Base-by-base conservation (phyloP, 92 coral and sea anemone species). In the Paramuricea clavata region DNA sequence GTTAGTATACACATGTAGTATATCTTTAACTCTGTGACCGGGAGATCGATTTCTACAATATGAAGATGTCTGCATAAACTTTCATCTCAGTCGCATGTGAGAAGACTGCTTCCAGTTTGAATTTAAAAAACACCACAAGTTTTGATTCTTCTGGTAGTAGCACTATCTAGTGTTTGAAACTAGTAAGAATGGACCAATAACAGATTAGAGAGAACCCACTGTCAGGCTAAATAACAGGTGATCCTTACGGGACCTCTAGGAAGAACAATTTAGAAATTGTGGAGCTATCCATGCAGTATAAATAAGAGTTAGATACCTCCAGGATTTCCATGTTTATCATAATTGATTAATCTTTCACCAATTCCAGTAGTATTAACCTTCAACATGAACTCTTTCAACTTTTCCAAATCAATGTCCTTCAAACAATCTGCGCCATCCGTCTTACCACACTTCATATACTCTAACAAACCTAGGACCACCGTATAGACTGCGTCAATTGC, bases 401-500 rank as follows among this genome's bases (percentile, higher is more conserved):
- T 84, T 32, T 75, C 80, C 54, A 94, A 88, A 52, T 67, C 62
- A 23, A 91, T 71, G 36, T 75, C 44, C 12, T 39, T 62, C 43
- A 92, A 90, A 43, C 93, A 93, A 12, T 43, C 73, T 6, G 73
- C 82, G 61, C 82, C 69, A 33, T 52, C 39, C 50, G 82, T 71
- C 1, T 83, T 81, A 62, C 91, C 79, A 78, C 99, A 93, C 65
- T 88, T 87, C 13, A 93, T 50, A 85, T 90, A 90, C 28, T 81
- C 77, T 9, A 88, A 86, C 22, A 97, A 83, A 0, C 95, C 97
- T 54, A 88, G 60, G 3, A 94, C 97, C 12, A 96, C 94, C 23
- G 99, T 83, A 56, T 93, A 93, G 50, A 97, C 98, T 3, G 98
- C 94, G 61, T 97, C 99, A 95, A 97, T 97, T 1, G 94, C 99